Base-by-base conservation (phyloP, 2,113 vertebrate genomes). In the Varanus salvator region DNA sequence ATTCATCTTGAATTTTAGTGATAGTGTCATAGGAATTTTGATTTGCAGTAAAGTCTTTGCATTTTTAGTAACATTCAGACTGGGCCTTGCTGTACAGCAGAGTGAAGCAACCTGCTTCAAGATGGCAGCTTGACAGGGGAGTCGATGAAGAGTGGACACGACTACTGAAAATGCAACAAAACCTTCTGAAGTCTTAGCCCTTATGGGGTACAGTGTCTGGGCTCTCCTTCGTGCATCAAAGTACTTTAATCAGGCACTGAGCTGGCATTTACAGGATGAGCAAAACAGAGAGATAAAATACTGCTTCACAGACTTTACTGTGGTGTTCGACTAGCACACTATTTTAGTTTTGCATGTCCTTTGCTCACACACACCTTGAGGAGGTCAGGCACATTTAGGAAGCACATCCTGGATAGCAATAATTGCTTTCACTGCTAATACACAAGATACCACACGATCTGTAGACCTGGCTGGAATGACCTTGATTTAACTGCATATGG, bases 381-480 rank as follows among this genome's bases (percentile, higher is more conserved):
- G 11, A 44, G 38, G 38, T 44, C 38, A 44, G 78, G 78, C 69
- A 64, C 34, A 2, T 80, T 86, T 80, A 69, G 48, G 89, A 74
- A 29, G 76, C 7, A 3, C 1, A 75, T 0, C 0, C 68, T 88
- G 34, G 0, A 0, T 50, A 92, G 86, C 60, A 68, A 11, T 48
- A 14, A 4, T 1, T 34, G 86, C 66, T 1, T 57, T 93, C 64
- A 83, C 3, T 84, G n/a, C 54, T 78, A 50, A 77, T n/a, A 85
- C 68, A 77, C 77, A 38, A 27, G 52, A 44, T 83, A 21, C 3
- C 23, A 12, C 57, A 57, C 54, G 29, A 54, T 31, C 48, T 27
- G 52, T 25, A 38, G 3, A 38, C 90, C 34, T 71, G 50, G 88
- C 60, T n/a, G 52, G 72, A 94, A 64, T 87, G 72, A 86, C 90